phyloP scores from a whole-genome alignment of 2,113 vertebrate genomes.

The Dunckerocampus dactyliophorus region DNA sequence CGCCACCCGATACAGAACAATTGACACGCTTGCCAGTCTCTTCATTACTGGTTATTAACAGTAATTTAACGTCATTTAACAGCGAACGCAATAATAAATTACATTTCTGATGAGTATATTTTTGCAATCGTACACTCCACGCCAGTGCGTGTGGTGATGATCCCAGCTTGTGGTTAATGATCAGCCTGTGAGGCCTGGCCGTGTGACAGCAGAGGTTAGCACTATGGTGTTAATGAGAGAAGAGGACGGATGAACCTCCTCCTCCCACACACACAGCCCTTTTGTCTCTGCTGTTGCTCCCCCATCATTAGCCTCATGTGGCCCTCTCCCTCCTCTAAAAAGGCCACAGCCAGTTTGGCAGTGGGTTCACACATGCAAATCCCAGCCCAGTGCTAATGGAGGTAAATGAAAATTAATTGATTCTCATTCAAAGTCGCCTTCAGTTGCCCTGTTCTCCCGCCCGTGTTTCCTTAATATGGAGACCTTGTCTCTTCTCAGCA shows the following conservation, averaged over 20 bases:
- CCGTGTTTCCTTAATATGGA: slow-evolving; percentile 64
- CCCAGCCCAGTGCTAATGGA: slow-evolving; percentile 66
- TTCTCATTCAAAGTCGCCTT: slow-evolving; percentile 70
- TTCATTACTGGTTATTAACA: no score
- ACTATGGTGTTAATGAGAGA: slow-evolving; percentile 72
- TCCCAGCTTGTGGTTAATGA: slow-evolving; percentile 62
- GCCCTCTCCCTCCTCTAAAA: slow-evolving; percentile 54
- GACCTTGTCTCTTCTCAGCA: slow-evolving; percentile 62
- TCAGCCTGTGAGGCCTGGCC: slow-evolving; percentile 60
- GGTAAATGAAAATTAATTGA: slow-evolving; percentile 80
- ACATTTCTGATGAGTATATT: no score
- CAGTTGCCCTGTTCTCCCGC: slow-evolving; percentile 59
- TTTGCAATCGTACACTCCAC: no score
- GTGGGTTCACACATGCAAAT: slow-evolving; percentile 76
- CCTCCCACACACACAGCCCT: slow-evolving; percentile 58
- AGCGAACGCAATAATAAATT: no score
- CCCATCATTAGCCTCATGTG: slow-evolving; percentile 69
- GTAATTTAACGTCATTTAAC: no score
- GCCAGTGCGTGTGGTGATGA: slow-evolving; percentile 23
- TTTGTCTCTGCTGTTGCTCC: slow-evolving; percentile 55
- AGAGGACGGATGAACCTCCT: slow-evolving; percentile 55
- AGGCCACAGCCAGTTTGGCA: slow-evolving; percentile 68
- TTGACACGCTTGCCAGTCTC: not conserved
- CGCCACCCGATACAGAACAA: no score
- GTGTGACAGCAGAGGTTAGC: slow-evolving; percentile 57